Evolutionary conservation across 2,888 invertebrate species (phyloP), one percentile per base, ranked within the genome.

Genomic region (Parthenolecanium corni): DNA sequence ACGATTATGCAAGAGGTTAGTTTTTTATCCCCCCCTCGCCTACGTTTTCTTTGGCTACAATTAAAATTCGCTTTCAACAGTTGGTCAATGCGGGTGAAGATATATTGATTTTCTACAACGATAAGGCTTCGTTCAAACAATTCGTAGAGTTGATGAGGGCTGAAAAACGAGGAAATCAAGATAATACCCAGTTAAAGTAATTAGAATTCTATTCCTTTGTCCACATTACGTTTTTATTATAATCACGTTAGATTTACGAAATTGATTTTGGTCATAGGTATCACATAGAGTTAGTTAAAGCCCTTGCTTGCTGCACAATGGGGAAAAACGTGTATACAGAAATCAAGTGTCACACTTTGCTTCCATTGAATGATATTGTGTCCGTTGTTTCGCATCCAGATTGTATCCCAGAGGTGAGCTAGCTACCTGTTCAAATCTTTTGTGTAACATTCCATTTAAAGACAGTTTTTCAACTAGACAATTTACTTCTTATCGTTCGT

Each of bases 321-420:
- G 98, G 98, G 62, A 97, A 97, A 77, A 98, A 98, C 73, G 94
- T 96, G 14, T 94, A 91, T 75, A 98, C 97, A 0, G 98, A 98
- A 79, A 94, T 98, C 69, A 97, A 98, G 75, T 98, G 97, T 72
- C 98, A 98, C 74, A 94, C 94, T 71, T 80, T 97, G 25, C 76
- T 98, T 68, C 94, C 97, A 2, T 77, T 99, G 62, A 98, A 98
- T 74, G 96, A 98, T 74, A 97, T 98, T 68, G 94, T 97, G n/a
- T 82, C 86, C 2, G 91, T 96, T 77, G 92, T 98, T 67, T 91
- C 90, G 2, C 89, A 97, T 74, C 81, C 82, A 0, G 88, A 92
- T 72, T 97, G 96, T 73, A 88, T 95, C 70, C 89, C 95, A 0
- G 95, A 97, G 80, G 96, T 91, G 73, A 69, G 2, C 14, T 38